Conservation (phyloP, 2,888 invertebrate species). For the Chromoteleia sp. region DNA sequence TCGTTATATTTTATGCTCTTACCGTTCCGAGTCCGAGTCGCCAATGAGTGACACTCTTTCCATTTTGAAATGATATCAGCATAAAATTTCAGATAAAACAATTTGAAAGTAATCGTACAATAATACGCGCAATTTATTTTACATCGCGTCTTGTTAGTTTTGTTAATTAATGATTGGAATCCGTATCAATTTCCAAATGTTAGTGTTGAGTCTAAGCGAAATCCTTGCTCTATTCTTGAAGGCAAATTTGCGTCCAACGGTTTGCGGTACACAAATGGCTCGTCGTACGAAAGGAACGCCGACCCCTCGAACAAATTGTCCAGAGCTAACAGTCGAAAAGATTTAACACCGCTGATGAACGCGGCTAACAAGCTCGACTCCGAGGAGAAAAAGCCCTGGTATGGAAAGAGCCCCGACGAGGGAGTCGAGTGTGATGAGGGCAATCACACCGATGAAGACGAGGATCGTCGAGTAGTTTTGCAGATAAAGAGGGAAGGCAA, state of each 20-base stretch:
- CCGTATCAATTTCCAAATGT: slow-evolving; percentile 11
- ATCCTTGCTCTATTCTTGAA: slow-evolving; percentile 23
- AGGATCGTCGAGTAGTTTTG: slow-evolving; percentile 88
- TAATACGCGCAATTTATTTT: slow-evolving; percentile 19
- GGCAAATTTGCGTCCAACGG: slow-evolving; percentile 74
- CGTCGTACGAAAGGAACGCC: slow-evolving; percentile 79
- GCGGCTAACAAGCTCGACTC: slow-evolving; percentile 86
- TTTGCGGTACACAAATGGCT: slow-evolving; percentile 80
- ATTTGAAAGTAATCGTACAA: slow-evolving; percentile 4
- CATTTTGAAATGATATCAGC: slow-evolving; percentile 9
- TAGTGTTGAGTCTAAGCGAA: neutral
- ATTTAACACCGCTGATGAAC: slow-evolving; percentile 86
- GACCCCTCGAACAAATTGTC: slow-evolving; percentile 82
- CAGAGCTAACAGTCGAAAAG: slow-evolving; percentile 85
- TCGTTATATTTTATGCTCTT: slow-evolving; percentile 50
- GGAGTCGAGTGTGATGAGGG: slow-evolving; percentile 86
- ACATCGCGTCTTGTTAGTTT: slow-evolving; percentile 20
- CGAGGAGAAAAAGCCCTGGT: slow-evolving; percentile 85
- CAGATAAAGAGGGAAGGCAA: slow-evolving; percentile 93
- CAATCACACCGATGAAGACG: slow-evolving; percentile 85
- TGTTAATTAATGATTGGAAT: slow-evolving; percentile 28
- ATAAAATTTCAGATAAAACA: slow-evolving; percentile 2
- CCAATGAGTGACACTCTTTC: slow-evolving; percentile 8
- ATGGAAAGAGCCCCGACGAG: slow-evolving; percentile 86
- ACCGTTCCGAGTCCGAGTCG: neutral